Conservation (phyloP, 2,797 vertebrate species). For the Oreortyx pictus region DNA sequence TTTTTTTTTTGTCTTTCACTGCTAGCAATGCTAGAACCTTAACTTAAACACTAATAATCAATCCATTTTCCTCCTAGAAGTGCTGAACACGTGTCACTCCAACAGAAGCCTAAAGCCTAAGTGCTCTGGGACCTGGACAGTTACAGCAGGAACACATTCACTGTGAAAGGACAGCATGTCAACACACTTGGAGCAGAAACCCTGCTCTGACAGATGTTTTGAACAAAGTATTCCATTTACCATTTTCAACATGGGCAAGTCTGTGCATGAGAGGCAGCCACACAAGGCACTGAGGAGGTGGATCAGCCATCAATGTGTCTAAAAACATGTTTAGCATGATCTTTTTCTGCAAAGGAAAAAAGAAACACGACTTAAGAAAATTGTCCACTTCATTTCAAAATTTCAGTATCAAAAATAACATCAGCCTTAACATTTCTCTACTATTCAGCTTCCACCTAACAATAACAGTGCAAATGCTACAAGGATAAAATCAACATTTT, state of each 20-base stretch:
- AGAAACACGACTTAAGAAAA: background rate
- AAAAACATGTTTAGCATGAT: slow-evolving; percentile 94
- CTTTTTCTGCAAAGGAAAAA: slow-evolving; percentile 89
- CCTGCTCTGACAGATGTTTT: background rate
- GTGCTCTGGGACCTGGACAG: background rate
- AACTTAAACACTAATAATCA: background rate
- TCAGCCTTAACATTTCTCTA: background rate
- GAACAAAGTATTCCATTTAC: slow-evolving; percentile 68
- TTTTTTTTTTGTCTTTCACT: background rate
- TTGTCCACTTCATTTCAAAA: accelerated
- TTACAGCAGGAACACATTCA: no score
- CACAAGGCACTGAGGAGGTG: slow-evolving; percentile 97
- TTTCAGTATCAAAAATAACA: background rate
- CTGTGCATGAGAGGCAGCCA: slow-evolving; percentile 98
- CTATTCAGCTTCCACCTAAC: background rate
- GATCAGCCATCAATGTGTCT: slow-evolving; percentile 96
- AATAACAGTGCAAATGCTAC: no score
- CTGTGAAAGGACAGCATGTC: accelerated
- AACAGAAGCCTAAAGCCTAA: background rate
- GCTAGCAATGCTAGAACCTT: background rate
- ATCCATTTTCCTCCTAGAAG: background rate
- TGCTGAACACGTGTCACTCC: accelerated
- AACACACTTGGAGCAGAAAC: accelerated
- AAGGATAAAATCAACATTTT: background rate
- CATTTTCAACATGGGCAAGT: slow-evolving; percentile 97